phyloP scores from a whole-genome alignment of 2,797 vertebrate species.

The Malurus leucopterus region DNA sequence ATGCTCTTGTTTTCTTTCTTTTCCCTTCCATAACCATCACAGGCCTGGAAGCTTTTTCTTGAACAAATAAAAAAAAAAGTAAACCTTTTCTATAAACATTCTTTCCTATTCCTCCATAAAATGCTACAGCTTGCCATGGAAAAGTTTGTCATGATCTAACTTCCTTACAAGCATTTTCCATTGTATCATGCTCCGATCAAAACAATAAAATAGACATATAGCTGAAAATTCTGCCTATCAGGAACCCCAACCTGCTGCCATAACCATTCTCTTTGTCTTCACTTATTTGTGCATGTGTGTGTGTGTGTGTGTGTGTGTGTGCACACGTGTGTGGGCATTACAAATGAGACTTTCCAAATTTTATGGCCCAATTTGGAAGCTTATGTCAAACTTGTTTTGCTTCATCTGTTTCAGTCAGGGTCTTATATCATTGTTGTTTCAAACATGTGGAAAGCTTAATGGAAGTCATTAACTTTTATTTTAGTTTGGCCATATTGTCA shows the following conservation, averaged over 20 bases:
- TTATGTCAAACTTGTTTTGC: constrained; percentile 62
- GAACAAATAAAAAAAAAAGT: not conserved
- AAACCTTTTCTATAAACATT: not conserved
- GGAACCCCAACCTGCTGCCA: not conserved
- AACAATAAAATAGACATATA: not conserved
- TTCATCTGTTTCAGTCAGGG: constrained; percentile 55
- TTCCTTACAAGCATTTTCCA: constrained; percentile 25
- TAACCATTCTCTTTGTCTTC: not conserved
- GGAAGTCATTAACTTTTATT: constrained; percentile 72
- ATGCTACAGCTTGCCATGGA: not conserved
- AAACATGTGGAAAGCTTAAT: constrained; percentile 68
- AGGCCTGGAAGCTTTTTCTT: not conserved
- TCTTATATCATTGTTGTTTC: constrained; percentile 63
- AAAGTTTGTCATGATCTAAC: not conserved
- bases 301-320: not conserved
- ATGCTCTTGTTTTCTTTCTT: not conserved
- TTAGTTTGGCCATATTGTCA: constrained; percentile 68
- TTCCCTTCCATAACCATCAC: not conserved
- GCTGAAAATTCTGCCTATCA: not conserved
- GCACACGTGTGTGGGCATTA: not conserved
- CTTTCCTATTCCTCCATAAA: not conserved
- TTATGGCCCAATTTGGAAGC: constrained; percentile 59
- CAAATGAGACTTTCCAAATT: constrained; percentile 40
- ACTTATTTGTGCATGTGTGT: not conserved
- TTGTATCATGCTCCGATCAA: not conserved